Evolutionary conservation across 2,797 vertebrate genomes (phyloP).

Genomic region (Sebastes oblongus): DNA sequence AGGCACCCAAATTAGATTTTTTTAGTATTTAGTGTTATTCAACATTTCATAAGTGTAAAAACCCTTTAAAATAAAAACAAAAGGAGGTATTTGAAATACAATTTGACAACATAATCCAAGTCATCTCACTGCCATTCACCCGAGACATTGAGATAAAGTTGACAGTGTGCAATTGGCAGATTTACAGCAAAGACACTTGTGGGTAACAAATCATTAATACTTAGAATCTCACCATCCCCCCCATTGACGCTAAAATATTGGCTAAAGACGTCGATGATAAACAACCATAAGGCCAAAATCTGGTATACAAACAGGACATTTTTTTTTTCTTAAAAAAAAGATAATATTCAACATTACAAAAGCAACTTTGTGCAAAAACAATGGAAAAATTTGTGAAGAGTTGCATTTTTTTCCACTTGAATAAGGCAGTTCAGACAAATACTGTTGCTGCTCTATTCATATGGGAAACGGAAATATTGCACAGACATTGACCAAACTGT

Average conservation of each 20-base stretch:
- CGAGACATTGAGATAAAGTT: conserved; percentile 4
- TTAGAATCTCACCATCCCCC: neutral
- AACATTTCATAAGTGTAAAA: conserved; percentile 17
- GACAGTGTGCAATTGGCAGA: conserved; percentile 34
- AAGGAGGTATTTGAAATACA: neutral
- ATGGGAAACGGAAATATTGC: conserved; percentile 44
- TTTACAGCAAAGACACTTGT: conserved; percentile 26
- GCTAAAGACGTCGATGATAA: neutral
- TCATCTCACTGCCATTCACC: neutral
- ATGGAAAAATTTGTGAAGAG: neutral
- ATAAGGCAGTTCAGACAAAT: neutral
- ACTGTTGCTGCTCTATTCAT: conserved; percentile 2
- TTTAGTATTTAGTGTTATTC: neutral
- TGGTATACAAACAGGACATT: neutral
- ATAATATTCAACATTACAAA: conserved; percentile 26
- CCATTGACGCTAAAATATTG: neutral
- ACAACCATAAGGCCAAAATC: neutral
- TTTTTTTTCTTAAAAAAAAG: neutral
- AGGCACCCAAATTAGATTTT: conserved; percentile 1
- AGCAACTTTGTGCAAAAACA: conserved; percentile 45
- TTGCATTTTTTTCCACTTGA: conserved; percentile 5
- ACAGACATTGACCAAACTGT: conserved; percentile 36
- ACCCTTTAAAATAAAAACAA: conserved; percentile 20
- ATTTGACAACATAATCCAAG: neutral
- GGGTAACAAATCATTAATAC: neutral